A percentile compares a stretch with the other conserved stretches of the same genome.
Evolutionary conservation across 2,797 vertebrate genomes (phyloP).

Genomic region (Margarornis squamiger): DNA sequence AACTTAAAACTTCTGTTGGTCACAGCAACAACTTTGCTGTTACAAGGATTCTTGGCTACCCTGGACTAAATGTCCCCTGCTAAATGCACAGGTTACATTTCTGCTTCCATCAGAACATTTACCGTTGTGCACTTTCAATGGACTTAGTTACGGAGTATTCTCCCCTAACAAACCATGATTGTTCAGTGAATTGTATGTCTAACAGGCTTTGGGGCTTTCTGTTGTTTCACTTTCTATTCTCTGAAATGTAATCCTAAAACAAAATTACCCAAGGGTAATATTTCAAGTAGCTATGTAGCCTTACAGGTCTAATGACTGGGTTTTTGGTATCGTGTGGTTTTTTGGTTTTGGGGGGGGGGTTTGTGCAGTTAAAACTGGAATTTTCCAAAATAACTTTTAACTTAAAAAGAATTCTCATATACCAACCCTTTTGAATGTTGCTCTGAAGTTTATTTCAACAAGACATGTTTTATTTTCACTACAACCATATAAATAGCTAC

Average conservation of each 20-base stretch:
- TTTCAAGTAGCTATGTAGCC: not conserved
- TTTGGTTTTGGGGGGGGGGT: too few species aligned
- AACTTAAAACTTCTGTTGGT: not conserved
- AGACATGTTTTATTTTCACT: not conserved
- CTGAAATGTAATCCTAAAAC: not conserved
- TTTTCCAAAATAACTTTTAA: not conserved
- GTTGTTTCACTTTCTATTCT: not conserved
- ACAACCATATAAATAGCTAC: not conserved
- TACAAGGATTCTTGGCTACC: not conserved
- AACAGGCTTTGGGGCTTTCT: not conserved
- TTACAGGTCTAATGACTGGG: not conserved
- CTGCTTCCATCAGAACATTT: not conserved
- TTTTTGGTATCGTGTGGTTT: not conserved
- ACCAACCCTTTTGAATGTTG: not conserved
- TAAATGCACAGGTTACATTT: not conserved
- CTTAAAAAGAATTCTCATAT: not conserved
- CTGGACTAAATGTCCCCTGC: not conserved
- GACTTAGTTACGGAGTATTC: not conserved
- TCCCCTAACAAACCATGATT: not conserved
- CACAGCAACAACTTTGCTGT: not conserved
- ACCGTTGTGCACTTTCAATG: not conserved
- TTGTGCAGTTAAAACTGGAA: conserved; percentile 23
- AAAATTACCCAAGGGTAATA: not conserved
- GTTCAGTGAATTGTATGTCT: not conserved
- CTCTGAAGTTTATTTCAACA: not conserved